phyloP scores from a whole-genome alignment of 2,797 vertebrate genomes.

The Sebastes alutus region DNA sequence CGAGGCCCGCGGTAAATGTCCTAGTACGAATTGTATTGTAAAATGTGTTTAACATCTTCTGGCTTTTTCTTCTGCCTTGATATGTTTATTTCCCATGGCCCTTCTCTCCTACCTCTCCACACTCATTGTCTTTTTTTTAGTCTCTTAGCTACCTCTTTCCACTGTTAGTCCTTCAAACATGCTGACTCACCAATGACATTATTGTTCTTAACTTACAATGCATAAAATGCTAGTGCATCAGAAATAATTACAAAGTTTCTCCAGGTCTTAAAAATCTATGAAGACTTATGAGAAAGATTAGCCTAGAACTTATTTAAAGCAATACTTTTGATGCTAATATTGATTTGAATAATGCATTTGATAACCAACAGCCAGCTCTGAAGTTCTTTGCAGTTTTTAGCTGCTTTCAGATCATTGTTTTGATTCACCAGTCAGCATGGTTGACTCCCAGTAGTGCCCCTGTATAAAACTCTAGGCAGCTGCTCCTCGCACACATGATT shows the following conservation, averaged over 20 bases:
- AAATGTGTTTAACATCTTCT: constrained; percentile 14
- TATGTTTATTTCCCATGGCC: neutral
- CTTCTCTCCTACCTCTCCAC: neutral
- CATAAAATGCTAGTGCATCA: neutral
- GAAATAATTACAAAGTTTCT: neutral
- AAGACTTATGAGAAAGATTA: neutral
- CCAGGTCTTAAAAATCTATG: neutral
- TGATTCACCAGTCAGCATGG: neutral
- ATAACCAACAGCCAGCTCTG: neutral
- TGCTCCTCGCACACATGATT: neutral
- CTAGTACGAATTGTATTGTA: neutral
- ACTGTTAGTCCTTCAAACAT: neutral
- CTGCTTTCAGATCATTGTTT: neutral
- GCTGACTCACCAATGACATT: neutral
- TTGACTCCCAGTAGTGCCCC: neutral
- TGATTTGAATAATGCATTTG: neutral
- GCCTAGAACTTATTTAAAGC: neutral
- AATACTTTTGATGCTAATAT: neutral
- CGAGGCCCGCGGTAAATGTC: neutral
- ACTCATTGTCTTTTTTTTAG: constrained; percentile 7
- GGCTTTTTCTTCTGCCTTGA: constrained; percentile 13
- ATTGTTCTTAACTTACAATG: neutral
- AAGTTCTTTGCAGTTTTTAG: neutral
- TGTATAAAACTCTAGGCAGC: neutral
- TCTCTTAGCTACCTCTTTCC: neutral